A percentile compares a stretch with the other conserved stretches of the same genome.
Conservation (phyloP, 2,797 vertebrate species). For the Pipistrellus kuhlii region DNA sequence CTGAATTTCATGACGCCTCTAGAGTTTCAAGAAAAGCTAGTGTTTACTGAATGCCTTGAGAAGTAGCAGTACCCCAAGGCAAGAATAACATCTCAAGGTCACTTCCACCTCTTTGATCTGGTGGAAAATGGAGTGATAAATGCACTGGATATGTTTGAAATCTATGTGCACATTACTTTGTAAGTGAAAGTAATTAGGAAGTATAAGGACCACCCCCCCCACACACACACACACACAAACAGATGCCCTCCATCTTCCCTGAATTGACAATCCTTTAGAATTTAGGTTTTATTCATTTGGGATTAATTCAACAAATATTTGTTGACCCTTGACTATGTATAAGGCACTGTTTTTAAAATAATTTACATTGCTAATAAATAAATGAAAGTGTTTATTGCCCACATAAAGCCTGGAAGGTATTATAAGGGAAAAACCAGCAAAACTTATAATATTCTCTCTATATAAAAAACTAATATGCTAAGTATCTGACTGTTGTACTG, state of each 20-base stretch:
- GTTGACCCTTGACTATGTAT: neutral
- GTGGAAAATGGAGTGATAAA: slow-evolving; percentile 60
- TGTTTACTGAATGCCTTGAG: slow-evolving; percentile 54
- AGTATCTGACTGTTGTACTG: too few species aligned
- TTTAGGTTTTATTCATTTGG: neutral
- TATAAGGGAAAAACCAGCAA: neutral
- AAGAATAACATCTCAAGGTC: slow-evolving; percentile 53
- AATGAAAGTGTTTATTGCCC: neutral
- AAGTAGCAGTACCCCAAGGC: slow-evolving; percentile 34
- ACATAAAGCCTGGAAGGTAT: neutral
- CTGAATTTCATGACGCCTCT: slow-evolving; percentile 59
- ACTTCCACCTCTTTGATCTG: slow-evolving; percentile 52
- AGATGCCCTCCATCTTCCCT: neutral
- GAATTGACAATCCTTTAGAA: neutral
- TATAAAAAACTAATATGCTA: too few species aligned
- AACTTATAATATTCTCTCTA: neutral
- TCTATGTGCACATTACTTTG: neutral
- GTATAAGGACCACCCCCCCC: neutral
- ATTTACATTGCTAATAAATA: neutral
- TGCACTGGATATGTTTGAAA: slow-evolving; percentile 5
- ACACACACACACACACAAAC: neutral
- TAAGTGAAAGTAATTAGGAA: slow-evolving; percentile 44
- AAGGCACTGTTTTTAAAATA: neutral
- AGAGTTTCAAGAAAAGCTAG: slow-evolving; percentile 51
- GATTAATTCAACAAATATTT: slow-evolving; percentile 33